These are phyloP conservation scores for Timandra comae DNA, from an alignment of 2,888 invertebrate species.

Conservation along the genomic window DNA sequence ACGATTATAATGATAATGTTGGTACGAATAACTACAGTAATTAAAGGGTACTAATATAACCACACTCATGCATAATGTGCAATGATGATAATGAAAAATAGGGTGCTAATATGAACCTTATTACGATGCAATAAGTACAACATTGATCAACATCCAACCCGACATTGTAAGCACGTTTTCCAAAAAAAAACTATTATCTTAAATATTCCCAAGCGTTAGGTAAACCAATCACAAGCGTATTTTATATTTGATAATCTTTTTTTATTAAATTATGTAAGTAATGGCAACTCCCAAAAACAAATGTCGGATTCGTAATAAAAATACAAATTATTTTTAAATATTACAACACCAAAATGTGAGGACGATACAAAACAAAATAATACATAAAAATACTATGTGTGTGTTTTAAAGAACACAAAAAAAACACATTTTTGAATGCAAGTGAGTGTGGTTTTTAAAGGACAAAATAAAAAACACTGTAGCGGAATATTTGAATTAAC, in stretches of 20 bases:
- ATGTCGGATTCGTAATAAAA: slow-evolving; percentile 64
- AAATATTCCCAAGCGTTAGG: slow-evolving; percentile 53
- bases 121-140: slow-evolving; percentile 40
- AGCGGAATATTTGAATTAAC: slow-evolving; percentile 37
- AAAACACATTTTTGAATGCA: slow-evolving; percentile 60
- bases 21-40: slow-evolving; percentile 31
- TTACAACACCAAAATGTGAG: slow-evolving; percentile 31
- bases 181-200: slow-evolving; percentile 23
- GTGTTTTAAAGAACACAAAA: slow-evolving; percentile 19
- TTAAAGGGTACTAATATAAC: slow-evolving; percentile 46
- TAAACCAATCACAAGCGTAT: slow-evolving; percentile 75
- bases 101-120: slow-evolving; percentile 34
- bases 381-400: slow-evolving; percentile 13
- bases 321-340: slow-evolving; percentile 20
- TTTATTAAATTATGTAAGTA: slow-evolving; percentile 34
- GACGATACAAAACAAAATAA: slow-evolving; percentile 18
- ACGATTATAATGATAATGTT: not conserved
- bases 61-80: slow-evolving; percentile 73
- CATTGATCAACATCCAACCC: slow-evolving; percentile 55
- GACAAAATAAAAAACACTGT: slow-evolving; percentile 50
- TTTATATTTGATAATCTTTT: slow-evolving; percentile 5
- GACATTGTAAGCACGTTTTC: slow-evolving; percentile 42
- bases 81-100: slow-evolving; percentile 25
- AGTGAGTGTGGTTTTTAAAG: slow-evolving; percentile 70
- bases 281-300: slow-evolving; percentile 69